These are phyloP conservation scores for Rachycentron canadum DNA, from an alignment of 2,797 vertebrate species.

Conservation along the genomic window DNA sequence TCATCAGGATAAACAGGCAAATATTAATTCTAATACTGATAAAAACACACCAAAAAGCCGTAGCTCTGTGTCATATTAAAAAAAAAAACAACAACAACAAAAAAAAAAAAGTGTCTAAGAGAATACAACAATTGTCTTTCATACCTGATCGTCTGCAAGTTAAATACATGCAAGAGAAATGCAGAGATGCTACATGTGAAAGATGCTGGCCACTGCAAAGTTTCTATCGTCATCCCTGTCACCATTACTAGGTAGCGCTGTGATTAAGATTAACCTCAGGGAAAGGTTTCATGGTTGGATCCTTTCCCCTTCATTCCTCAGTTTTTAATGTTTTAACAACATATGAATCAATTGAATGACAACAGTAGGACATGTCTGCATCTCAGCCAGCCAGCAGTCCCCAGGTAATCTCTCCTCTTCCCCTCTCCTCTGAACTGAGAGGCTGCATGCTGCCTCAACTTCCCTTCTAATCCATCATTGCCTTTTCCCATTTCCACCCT, in stretches of 20 bases:
- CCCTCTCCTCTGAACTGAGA: constrained; percentile 41
- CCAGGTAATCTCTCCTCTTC: constrained; percentile 54
- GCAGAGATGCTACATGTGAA: constrained; percentile 11
- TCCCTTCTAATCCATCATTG: constrained; percentile 77
- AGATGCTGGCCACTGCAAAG: constrained; percentile 33
- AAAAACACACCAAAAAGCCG: background rate
- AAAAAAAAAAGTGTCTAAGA: background rate
- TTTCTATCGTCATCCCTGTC: constrained; percentile 30
- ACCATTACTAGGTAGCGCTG: background rate
- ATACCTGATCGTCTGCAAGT: background rate
- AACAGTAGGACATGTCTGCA: constrained; percentile 55
- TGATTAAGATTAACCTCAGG: constrained; percentile 55
- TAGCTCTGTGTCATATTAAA: background rate
- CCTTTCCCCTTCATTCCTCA: constrained; percentile 22
- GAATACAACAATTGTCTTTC: background rate
- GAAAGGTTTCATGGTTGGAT: constrained; percentile 46
- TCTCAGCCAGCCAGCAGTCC: constrained; percentile 44
- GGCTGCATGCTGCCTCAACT: constrained; percentile 62
- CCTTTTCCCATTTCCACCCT: constrained; percentile 70
- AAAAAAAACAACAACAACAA: no score
- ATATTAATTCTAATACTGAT: background rate
- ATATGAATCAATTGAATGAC: constrained; percentile 69
- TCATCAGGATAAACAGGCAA: background rate
- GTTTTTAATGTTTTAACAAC: constrained; percentile 53
- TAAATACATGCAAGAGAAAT: constrained; percentile 11